These are phyloP conservation scores for Acleris cristana DNA, from an alignment of 2,888 invertebrate genomes.

Conservation along the genomic window DNA sequence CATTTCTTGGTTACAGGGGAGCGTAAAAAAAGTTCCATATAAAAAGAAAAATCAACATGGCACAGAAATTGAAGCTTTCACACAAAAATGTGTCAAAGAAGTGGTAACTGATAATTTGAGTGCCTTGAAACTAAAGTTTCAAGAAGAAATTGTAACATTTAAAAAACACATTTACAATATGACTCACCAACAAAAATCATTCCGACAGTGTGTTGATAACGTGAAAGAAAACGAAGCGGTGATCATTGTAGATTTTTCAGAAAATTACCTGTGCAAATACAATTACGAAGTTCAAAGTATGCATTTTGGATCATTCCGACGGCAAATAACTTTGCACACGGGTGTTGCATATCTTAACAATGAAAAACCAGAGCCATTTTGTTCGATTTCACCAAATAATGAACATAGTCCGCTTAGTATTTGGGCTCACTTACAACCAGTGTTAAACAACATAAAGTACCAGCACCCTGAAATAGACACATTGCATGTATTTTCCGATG, in stretches of 20 bases:
- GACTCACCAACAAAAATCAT: background rate
- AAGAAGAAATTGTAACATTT: too few species aligned
- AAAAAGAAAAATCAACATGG: slow-evolving; percentile 2
- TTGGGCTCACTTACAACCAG: too few species aligned
- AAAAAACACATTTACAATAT: background rate
- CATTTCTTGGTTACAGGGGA: too few species aligned
- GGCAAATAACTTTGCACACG: too few species aligned
- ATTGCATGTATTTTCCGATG: too few species aligned
- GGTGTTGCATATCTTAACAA: slow-evolving; percentile 2
- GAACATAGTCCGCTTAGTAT: background rate
- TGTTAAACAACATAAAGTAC: too few species aligned
- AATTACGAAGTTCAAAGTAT: too few species aligned
- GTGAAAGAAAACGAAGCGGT: slow-evolving; percentile 1
- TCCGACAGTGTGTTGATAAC: background rate
- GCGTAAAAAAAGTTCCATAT: too few species aligned
- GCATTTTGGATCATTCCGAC: too few species aligned
- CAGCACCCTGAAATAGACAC: too few species aligned
- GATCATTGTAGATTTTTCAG: background rate
- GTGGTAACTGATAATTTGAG: too few species aligned
- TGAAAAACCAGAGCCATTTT: slow-evolving; percentile 1
- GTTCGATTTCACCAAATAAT: slow-evolving; percentile 3
- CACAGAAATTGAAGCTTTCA: background rate
- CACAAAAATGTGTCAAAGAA: slow-evolving; percentile 1
- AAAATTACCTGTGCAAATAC: background rate
- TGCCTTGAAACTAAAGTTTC: too few species aligned